phyloP scores from a whole-genome alignment of 2,888 invertebrate species.

The Petrophora chlorosata region DNA sequence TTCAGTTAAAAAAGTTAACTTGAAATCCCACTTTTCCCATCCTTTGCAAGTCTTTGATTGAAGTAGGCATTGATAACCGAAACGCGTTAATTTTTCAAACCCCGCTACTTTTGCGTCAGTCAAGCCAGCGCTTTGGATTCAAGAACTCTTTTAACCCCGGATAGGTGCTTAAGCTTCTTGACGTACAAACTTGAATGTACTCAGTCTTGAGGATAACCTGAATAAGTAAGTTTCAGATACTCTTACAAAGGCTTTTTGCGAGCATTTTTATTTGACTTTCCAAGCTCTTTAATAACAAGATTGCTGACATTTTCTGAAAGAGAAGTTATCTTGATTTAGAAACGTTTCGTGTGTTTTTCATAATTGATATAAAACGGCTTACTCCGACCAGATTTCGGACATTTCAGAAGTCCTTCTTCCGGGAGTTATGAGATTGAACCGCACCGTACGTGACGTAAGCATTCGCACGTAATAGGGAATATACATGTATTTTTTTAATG shows the following conservation, averaged over 20 bases:
- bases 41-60: not conserved
- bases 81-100: conserved; percentile 3
- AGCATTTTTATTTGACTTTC: conserved; percentile 23
- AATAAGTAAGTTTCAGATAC: conserved; percentile 20
- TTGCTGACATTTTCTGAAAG: not conserved
- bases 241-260: conserved; percentile 12
- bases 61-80: not conserved
- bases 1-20: too few species aligned
- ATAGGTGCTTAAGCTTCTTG: conserved; percentile 8
- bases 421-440: too few species aligned
- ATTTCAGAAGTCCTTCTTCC: too few species aligned
- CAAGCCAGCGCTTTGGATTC: conserved; percentile 11
- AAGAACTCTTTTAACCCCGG: conserved; percentile 8
- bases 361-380: too few species aligned
- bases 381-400: too few species aligned
- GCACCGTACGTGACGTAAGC: too few species aligned
- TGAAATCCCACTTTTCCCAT: too few species aligned
- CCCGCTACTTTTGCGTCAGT: conserved; percentile 2
- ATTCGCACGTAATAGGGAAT: too few species aligned
- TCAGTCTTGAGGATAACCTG: conserved; percentile 11
- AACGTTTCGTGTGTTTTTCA: too few species aligned
- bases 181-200: conserved; percentile 12
- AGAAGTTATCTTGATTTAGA: too few species aligned
- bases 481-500: too few species aligned
- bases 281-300: conserved; percentile 18